Base-by-base conservation (phyloP, 2,113 vertebrate species). In the Archilochus colubris region DNA sequence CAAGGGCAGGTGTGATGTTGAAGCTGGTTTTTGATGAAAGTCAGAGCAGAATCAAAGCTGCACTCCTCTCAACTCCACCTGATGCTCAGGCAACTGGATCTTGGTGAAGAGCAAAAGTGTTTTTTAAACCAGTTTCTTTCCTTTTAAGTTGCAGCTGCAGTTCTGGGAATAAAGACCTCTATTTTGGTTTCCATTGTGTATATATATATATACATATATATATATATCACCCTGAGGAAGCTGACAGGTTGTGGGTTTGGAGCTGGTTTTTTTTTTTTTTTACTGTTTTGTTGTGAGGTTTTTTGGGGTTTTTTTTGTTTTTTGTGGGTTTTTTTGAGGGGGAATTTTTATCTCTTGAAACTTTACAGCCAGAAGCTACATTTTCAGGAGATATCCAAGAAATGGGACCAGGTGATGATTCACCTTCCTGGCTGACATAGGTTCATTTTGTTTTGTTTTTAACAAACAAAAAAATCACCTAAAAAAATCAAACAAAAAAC, bases 351-450 rank as follows among this genome's bases (percentile, higher is more conserved):
- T 80, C 22, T 84, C 51, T 57, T 81, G 55, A 86, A 93, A 86
- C 51, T 69, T 85, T 28, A 51, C 72, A 91, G 63, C 85, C 88
- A 88, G 85, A 85, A 90, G 68, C 63, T 91, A 73, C 57, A 85
- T 79, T 89, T 88, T 82, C 44, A 90, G 93, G 89, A 93, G 83
- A 68, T 86, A 22, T 28, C 74, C 31, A 83, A 79, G 81, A 91
- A 95, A 23, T 58, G n/a, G 19, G 64, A 57, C 59, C 14, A 62
- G 69, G 48, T 9, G 5, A 30, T 91, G 95, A 93, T 54, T 96
- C 78, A 46, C 15, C 93, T 95, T 76, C 66, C 68, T 93, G 83
- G 43, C 58, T 67, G 74, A 46, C 3, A 7, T 51, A 7, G 61
- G 78, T 54, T 40, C 25, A 13, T 40, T 40, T 40, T 40, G 40